These are phyloP conservation scores for Pterois miles DNA, from an alignment of 2,797 vertebrate species.

Conservation along the genomic window DNA sequence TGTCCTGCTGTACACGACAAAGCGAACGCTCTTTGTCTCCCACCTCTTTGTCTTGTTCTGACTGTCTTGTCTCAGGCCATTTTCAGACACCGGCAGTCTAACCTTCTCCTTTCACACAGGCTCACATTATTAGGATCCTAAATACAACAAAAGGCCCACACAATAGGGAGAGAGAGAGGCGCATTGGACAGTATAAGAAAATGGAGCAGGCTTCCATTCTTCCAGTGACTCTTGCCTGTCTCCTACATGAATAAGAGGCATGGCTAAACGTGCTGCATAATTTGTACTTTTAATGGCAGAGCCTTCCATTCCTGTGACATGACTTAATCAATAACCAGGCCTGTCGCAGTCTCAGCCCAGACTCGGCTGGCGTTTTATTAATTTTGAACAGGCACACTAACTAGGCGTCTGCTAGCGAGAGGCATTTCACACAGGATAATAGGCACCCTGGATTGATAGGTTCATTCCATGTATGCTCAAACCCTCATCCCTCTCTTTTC, in stretches of 20 bases:
- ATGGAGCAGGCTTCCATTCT: slow-evolving; percentile 71
- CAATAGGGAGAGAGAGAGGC: slow-evolving; percentile 54
- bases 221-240: slow-evolving; percentile 74
- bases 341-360: slow-evolving; percentile 77
- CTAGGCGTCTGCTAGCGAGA: slow-evolving; percentile 84
- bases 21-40: slow-evolving; percentile 58
- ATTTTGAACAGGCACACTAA: slow-evolving; percentile 88
- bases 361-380: slow-evolving; percentile 84
- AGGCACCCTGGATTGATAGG: slow-evolving; percentile 87
- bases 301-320: slow-evolving; percentile 86
- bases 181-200: slow-evolving; percentile 60
- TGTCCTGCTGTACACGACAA: slow-evolving; percentile 57
- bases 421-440: slow-evolving; percentile 85
- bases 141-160: slow-evolving; percentile 70
- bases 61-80: slow-evolving; percentile 60
- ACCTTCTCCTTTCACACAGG: slow-evolving; percentile 58
- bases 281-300: slow-evolving; percentile 89
- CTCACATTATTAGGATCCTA: slow-evolving; percentile 67
- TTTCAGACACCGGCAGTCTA: slow-evolving; percentile 62
- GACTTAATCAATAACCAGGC: slow-evolving; percentile 87
- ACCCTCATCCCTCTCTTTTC: slow-evolving; percentile 78
- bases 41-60: slow-evolving; percentile 62
- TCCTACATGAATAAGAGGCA: slow-evolving; percentile 82
- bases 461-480: slow-evolving; percentile 84
- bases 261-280: slow-evolving; percentile 85